Conservation (phyloP, 2,888 invertebrate species). For the Tanytarsus gracilentus region DNA sequence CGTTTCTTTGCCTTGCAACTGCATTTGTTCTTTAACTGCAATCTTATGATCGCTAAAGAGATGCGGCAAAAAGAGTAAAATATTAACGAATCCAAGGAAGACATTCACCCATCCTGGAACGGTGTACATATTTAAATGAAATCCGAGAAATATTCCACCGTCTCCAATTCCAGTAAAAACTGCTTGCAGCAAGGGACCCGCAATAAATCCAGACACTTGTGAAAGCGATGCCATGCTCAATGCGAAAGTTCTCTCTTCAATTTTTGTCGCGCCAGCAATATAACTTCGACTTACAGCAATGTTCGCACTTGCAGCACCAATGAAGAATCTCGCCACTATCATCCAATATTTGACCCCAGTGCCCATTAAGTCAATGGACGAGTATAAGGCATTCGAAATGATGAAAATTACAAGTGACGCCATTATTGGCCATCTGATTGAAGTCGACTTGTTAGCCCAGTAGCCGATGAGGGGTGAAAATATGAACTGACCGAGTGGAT, state of each 20-base stretch:
- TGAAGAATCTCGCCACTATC: conserved; percentile 11
- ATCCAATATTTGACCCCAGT: conserved; percentile 25
- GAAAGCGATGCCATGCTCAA: conserved; percentile 19
- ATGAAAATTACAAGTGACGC: conserved; percentile 7
- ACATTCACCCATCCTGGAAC: conserved; percentile 11
- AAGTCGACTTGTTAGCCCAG: conserved; percentile 13
- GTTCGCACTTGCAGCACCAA: conserved; percentile 17
- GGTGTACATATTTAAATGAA: conserved; percentile 14
- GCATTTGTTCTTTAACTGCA: conserved; percentile 20
- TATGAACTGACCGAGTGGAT: conserved; percentile 23
- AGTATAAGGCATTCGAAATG: conserved; percentile 8
- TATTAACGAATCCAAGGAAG: conserved; percentile 3
- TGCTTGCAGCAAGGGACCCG: conserved; percentile 12
- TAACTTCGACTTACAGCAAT: conserved; percentile 23
- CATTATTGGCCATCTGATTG: conserved; percentile 13
- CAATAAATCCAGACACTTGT: conserved; percentile 21
- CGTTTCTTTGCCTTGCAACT: conserved; percentile 19
- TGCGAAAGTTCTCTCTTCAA: conserved; percentile 18
- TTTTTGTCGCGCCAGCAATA: conserved; percentile 18
- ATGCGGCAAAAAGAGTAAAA: neutral
- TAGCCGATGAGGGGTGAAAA: conserved; percentile 10
- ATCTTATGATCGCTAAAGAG: conserved; percentile 22
- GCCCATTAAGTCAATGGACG: conserved; percentile 11
- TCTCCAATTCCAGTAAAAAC: neutral
- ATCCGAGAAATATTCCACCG: neutral